These are phyloP conservation scores for Cynaeus angustus DNA, from an alignment of 2,888 invertebrate genomes.

Conservation along the genomic window DNA sequence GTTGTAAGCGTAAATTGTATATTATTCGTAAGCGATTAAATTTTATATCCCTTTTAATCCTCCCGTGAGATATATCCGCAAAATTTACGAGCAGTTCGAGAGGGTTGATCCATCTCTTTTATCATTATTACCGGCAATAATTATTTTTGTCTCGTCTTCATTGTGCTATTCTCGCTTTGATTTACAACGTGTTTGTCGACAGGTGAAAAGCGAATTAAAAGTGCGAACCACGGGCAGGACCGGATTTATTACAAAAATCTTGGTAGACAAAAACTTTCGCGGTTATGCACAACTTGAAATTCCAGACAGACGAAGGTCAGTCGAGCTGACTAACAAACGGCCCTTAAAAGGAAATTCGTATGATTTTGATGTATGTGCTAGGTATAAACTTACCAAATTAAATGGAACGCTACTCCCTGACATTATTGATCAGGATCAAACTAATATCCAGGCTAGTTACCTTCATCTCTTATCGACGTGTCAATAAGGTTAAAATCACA, in stretches of 20 bases:
- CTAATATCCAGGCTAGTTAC: conserved; percentile 25
- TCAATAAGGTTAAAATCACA: conserved; percentile 31
- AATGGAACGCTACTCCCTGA: conserved; percentile 2
- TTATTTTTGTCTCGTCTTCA: conserved; percentile 11
- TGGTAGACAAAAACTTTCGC: conserved; percentile 18
- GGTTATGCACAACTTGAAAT: conserved; percentile 29
- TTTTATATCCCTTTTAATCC: conserved; percentile 25
- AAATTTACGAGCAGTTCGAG: conserved; percentile 24
- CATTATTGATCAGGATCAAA: conserved; percentile 30
- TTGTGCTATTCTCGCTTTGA: background rate
- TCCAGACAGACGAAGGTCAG: conserved; percentile 22
- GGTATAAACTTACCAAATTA: conserved; percentile 10
- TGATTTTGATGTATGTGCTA: conserved; percentile 5
- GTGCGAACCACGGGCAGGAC: conserved; percentile 15
- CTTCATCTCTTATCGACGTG: conserved; percentile 33
- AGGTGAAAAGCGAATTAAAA: conserved; percentile 14
- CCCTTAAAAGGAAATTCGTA: conserved; percentile 26
- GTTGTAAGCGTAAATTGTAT: conserved; percentile 1
- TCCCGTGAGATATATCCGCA: conserved; percentile 14
- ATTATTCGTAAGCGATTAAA: conserved; percentile 25
- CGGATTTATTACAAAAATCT: conserved; percentile 29
- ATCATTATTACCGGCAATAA: conserved; percentile 14
- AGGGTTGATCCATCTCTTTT: conserved; percentile 6
- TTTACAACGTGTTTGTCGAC: conserved; percentile 17
- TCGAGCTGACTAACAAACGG: conserved; percentile 25